Base-by-base conservation (phyloP, 2,888 invertebrate species). In the Cataglyphis cursor region DNA sequence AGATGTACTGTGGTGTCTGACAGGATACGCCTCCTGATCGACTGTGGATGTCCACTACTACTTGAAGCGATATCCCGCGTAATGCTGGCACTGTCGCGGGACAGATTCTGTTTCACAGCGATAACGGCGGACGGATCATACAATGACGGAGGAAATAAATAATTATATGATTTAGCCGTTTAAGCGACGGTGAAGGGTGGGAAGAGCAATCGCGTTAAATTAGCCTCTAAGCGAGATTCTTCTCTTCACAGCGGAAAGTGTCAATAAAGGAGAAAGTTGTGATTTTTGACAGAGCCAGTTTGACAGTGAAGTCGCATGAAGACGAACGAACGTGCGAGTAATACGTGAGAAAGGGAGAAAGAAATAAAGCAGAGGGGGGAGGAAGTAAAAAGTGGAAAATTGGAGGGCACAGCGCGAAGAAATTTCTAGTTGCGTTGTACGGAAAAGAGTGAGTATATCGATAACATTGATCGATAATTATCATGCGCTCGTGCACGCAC, bases 401-500 rank as follows among this genome's bases (percentile, higher is more conserved):
- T 28, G 24, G 15, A 21, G 1, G 51, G 15, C 28, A 48, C 18
- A 24, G 51, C 21, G n/a, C 48, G 48, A 38, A n/a, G n/a, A 18
- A n/a, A 38, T n/a, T 18, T 6, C 5, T 1, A 9, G 41, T 28
- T 35, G 24, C 35, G 61, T 15, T 5, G 21, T 38, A 48, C 48
- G 65, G 57, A 88, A 78, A 78, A 83, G 51, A 51, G 87, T 83
- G 57, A 89, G 88, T 75, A 21, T 57, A 74, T 78, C 48, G 73
- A 86, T 85, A 41, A 44, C 61, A 41, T 80, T 82, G 76, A 88
- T 82, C 83, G 81, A 83, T 82, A 74, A 88, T 83, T 83, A 87
- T 88, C 57, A 75, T 57, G 61, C 18, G 44, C 31, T 9, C 9
- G 57, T 48, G 51, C 54, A 61, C 41, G 38, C 15, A 48, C 12